A percentile compares a stretch with the other conserved stretches of the same genome.
phyloP scores from a whole-genome alignment of 2,797 vertebrate species.

The Peromyscus nudipes region DNA sequence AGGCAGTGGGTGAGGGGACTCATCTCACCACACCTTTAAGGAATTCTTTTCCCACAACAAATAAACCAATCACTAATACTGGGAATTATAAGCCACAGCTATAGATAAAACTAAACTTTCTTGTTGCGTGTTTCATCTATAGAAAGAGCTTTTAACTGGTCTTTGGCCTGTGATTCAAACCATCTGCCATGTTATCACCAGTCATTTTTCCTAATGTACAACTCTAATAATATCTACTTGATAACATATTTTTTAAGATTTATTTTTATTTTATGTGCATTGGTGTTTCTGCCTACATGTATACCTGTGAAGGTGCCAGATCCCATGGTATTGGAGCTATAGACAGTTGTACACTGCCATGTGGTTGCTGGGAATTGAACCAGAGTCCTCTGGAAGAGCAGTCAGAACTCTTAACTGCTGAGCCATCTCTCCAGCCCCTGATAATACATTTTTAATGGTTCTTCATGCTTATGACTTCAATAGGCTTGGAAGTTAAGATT shows the following conservation, averaged over 20 bases:
- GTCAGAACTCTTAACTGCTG: too few species aligned
- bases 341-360: too few species aligned
- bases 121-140: background rate
- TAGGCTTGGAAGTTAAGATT: background rate
- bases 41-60: conserved; percentile 35
- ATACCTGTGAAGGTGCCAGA: too few species aligned
- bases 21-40: background rate
- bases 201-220: conserved; percentile 25
- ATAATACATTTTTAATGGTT: background rate
- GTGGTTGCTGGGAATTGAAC: too few species aligned
- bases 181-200: background rate
- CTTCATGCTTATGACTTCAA: background rate
- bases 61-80: conserved; percentile 18
- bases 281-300: too few species aligned
- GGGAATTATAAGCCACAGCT: conserved; percentile 47
- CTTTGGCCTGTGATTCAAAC: background rate
- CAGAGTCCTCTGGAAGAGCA: too few species aligned
- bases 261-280: too few species aligned
- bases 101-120: conserved; percentile 16
- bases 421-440: too few species aligned
- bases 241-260: conserved; percentile 14
- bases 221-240: background rate
- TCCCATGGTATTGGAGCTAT: too few species aligned
- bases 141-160: conserved; percentile 13
- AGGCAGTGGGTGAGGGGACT: conserved; percentile 19